A percentile compares a stretch with the other conserved stretches of the same genome.
These are phyloP conservation scores for Cotesia glomerata DNA, from an alignment of 1,140 invertebrate species.

Conservation along the genomic window DNA sequence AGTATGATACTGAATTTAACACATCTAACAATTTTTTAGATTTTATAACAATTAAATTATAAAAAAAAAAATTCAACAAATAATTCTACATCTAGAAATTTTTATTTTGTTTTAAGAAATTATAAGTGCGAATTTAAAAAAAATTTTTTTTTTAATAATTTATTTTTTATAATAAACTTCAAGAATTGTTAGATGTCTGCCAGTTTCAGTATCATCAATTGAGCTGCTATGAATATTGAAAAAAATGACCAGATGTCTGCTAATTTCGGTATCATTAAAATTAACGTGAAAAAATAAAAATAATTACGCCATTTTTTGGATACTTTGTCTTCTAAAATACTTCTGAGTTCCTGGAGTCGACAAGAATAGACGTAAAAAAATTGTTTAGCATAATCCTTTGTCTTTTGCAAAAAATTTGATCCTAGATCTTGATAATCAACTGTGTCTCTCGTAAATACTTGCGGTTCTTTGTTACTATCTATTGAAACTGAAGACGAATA, in stretches of 20 bases:
- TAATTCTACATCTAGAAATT: too few relatives aligned
- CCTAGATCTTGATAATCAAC: constrained; percentile 15
- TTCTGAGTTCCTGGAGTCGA: constrained; percentile 21
- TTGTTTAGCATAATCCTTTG: constrained; percentile 31
- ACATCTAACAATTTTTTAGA: too few relatives aligned
- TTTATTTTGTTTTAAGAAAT: too few relatives aligned
- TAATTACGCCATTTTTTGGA: constrained; percentile 28
- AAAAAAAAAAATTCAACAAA: too few relatives aligned
- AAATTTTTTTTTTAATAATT: not conserved
- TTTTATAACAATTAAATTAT: too few relatives aligned
- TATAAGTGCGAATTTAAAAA: not conserved
- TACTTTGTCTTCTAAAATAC: constrained; percentile 16
- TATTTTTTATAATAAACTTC: not conserved
- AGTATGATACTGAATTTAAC: too few relatives aligned
- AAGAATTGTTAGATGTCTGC: too few relatives aligned
- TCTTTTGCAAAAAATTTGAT: constrained; percentile 4
- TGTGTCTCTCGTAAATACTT: constrained; percentile 19
- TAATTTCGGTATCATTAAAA: not conserved
- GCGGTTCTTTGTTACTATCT: not conserved
- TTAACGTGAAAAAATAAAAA: not conserved
- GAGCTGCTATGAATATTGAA: too few relatives aligned
- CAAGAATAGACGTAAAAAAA: constrained; percentile 29
- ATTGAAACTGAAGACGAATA: not conserved
- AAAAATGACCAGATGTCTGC: too few relatives aligned
- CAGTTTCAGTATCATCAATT: too few relatives aligned